These are phyloP conservation scores for Malurus elegans DNA, from an alignment of 2,113 vertebrate genomes.

Conservation along the genomic window DNA sequence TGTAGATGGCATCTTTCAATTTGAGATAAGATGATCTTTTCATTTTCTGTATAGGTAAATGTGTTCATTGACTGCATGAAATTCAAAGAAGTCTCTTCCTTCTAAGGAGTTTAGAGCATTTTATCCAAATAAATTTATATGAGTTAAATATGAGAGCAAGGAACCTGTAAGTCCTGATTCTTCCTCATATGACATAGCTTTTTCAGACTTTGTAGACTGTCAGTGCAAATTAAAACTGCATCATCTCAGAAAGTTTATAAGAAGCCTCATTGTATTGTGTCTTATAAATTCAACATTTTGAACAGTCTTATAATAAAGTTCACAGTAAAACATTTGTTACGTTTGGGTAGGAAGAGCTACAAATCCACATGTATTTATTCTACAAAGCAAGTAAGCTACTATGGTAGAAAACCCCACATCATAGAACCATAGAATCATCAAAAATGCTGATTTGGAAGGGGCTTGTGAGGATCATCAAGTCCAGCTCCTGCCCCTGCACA, in stretches of 20 bases:
- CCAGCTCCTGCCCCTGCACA: too few species aligned
- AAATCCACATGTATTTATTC: neutral
- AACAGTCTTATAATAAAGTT: neutral
- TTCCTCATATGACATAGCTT: neutral
- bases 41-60: neutral
- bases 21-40: neutral
- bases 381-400: neutral
- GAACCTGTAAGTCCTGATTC: neutral
- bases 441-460: neutral
- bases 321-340: neutral
- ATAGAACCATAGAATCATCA: neutral
- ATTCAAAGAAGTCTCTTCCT: neutral
- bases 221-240: neutral
- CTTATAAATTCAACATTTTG: neutral
- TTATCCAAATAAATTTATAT: neutral
- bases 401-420: neutral
- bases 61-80: neutral
- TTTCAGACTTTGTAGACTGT: neutral
- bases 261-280: neutral
- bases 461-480: neutral
- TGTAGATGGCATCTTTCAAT: neutral
- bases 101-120: neutral
- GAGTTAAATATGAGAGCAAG: neutral
- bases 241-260: neutral
- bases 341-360: neutral